Base-by-base conservation (phyloP, 2,797 vertebrate genomes). In the Megaceryle alcyon region DNA sequence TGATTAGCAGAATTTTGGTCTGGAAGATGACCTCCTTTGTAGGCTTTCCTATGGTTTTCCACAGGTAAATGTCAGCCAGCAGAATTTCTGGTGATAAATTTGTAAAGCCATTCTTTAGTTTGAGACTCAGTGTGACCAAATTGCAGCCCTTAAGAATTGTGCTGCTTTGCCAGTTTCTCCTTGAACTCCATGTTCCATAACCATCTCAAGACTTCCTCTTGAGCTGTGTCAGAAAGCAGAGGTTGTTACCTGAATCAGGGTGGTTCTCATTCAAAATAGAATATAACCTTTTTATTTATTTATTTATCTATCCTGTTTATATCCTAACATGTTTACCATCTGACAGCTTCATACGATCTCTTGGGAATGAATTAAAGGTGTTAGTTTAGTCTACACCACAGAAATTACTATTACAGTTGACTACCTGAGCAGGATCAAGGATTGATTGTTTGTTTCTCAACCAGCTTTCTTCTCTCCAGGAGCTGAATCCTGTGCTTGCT, bases 221-320 rank as follows among this genome's bases (percentile, higher is more conserved):
- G 31, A 87, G 19, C 51, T 59, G 8, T 72, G 48, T 87, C 60
- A 26, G 59, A 86, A 94, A 94, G 72, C 72, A 92, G 81, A 79
- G 44, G 44, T 89, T 0, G 0, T 83, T 86, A 28, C 25, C 61
- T 90, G 82, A 90, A 79, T 84, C 80, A 65, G 61, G 70, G 37
- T 91, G 85, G 88, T 90, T 75, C 54, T 92, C 35, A 18, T 82
- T 94, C 69, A 68, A 43, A 96, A 86, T 63, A 75, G 59, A 78
- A 53, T 53, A 53, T 28, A 53, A 29, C 5, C 51, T 53, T 53
- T 53, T 53, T 29, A 53, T 53, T 53, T 53, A 9, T 53, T 28
- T 28, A 16, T 51, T 6, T 46, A 20, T 5, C 49, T 28, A 10
- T 57, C 22, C 41, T 68, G 33, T 86, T 86, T 88, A 46, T 88